These are phyloP conservation scores for Leptopilina boulardi DNA, from an alignment of 1,140 invertebrate species.

Conservation along the genomic window DNA sequence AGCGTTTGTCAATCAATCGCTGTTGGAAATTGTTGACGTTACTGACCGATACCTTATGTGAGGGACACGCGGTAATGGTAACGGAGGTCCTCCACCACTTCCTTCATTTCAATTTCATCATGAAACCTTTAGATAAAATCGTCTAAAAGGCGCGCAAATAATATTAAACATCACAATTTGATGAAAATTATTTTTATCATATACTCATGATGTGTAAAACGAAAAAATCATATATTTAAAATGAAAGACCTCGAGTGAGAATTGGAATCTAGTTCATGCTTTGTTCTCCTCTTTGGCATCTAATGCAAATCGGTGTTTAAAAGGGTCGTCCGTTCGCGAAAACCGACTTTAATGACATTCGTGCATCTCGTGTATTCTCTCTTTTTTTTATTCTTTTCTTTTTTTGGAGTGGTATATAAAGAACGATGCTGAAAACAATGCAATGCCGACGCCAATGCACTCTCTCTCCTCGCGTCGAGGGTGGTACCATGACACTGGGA, in stretches of 20 bases:
- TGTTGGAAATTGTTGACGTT: conserved; percentile 27
- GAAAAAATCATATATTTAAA: conserved; percentile 40
- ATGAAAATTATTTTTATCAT: too few species aligned
- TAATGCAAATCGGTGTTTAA: conserved; percentile 45
- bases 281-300: conserved; percentile 38
- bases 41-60: conserved; percentile 5
- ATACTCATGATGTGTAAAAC: background rate
- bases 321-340: conserved; percentile 50
- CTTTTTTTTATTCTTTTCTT: too few species aligned
- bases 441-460: conserved; percentile 64
- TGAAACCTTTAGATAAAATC: background rate
- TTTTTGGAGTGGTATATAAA: conserved; percentile 42
- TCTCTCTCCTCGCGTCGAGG: conserved; percentile 49
- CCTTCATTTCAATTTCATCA: background rate
- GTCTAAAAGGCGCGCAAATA: conserved; percentile 20
- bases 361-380: background rate
- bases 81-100: background rate
- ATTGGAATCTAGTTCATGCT: conserved; percentile 50
- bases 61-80: conserved; percentile 38
- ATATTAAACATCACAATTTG: too few species aligned
- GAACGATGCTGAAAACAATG: conserved; percentile 58
- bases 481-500: conserved; percentile 54
- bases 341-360: conserved; percentile 52
- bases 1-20: conserved; percentile 51
- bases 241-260: conserved; percentile 40